Percentiles rank a stretch among this genome's conserved stretches.
phyloP scores from a whole-genome alignment of 1,140 invertebrate genomes.

The Gyrodactylus bullatarudis region DNA sequence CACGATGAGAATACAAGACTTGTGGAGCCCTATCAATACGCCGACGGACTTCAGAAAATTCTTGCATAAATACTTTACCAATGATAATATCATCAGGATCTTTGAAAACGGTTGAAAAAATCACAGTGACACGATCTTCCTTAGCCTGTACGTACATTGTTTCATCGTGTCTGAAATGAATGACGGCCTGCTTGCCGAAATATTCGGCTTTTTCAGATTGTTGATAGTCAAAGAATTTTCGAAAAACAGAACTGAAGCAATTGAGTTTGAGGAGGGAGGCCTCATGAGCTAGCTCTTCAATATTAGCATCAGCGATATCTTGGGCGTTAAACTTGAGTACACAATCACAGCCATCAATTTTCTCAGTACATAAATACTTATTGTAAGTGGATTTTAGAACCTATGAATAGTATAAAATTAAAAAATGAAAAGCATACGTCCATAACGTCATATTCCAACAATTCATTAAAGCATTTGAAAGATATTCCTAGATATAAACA shows the following conservation, averaged over 20 bases:
- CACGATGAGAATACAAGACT: conserved; percentile 54
- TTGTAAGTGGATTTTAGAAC: conserved; percentile 64
- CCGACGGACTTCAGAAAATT: conserved; percentile 78
- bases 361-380: conserved; percentile 36
- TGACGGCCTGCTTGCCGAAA: conserved; percentile 47
- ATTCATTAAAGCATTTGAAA: conserved; percentile 86
- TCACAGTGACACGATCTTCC: conserved; percentile 81
- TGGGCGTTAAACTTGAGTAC: conserved; percentile 67
- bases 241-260: conserved; percentile 95
- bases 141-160: conserved; percentile 93
- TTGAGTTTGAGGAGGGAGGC: conserved; percentile 75
- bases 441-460: conserved; percentile 86
- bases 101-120: conserved; percentile 90
- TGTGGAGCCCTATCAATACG: conserved; percentile 54
- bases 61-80: conserved; percentile 89
- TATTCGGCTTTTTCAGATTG: conserved; percentile 45
- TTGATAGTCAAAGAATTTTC: conserved; percentile 95
- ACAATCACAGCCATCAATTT: conserved; percentile 76
- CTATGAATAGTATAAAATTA: conserved; percentile 9
- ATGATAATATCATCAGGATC: conserved; percentile 91
- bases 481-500: conserved; percentile 62
- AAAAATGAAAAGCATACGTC: conserved; percentile 24
- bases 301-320: conserved; percentile 52
- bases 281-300: conserved; percentile 52
- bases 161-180: conserved; percentile 92